These are phyloP conservation scores for Melanotaenia maccullochi DNA, from an alignment of 2,797 vertebrate species.

Conservation along the genomic window DNA sequence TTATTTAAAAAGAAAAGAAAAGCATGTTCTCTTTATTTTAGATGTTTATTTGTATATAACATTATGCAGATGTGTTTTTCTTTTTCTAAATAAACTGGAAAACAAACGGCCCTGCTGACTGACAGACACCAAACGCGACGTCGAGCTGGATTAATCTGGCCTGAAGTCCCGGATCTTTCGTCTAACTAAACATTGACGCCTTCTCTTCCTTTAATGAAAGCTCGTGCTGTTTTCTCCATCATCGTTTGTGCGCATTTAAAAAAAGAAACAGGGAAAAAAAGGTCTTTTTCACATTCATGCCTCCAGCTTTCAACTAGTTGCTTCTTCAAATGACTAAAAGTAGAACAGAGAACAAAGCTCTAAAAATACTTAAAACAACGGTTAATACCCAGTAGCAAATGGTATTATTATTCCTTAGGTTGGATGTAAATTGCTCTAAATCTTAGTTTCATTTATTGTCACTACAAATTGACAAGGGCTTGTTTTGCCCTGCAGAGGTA, in stretches of 20 bases:
- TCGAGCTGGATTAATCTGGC: conserved; percentile 26
- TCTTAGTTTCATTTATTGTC: conserved; percentile 65
- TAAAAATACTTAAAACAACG: conserved; percentile 61
- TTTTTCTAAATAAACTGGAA: neutral
- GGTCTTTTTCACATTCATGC: conserved; percentile 45
- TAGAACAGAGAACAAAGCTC: conserved; percentile 58
- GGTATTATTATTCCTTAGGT: conserved; percentile 55
- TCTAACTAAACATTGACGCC: conserved; percentile 34
- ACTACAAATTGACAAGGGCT: conserved; percentile 69
- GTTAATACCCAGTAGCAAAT: conserved; percentile 65
- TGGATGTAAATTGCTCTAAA: conserved; percentile 45
- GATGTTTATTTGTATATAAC: neutral
- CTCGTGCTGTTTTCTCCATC: conserved; percentile 31
- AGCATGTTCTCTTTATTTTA: too few species aligned
- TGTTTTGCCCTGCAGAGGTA: conserved; percentile 70
- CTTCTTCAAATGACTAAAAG: conserved; percentile 65
- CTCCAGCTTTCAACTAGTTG: conserved; percentile 61
- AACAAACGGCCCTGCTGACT: conserved; percentile 12
- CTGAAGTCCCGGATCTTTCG: conserved; percentile 9
- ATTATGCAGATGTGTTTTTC: neutral
- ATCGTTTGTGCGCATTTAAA: conserved; percentile 34
- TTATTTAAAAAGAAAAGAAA: too few species aligned
- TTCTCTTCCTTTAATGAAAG: conserved; percentile 38
- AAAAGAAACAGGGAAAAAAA: neutral
- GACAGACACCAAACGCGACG: conserved; percentile 14